Evolutionary conservation across 2,113 vertebrate genomes (phyloP).

Genomic region (Progne subis): DNA sequence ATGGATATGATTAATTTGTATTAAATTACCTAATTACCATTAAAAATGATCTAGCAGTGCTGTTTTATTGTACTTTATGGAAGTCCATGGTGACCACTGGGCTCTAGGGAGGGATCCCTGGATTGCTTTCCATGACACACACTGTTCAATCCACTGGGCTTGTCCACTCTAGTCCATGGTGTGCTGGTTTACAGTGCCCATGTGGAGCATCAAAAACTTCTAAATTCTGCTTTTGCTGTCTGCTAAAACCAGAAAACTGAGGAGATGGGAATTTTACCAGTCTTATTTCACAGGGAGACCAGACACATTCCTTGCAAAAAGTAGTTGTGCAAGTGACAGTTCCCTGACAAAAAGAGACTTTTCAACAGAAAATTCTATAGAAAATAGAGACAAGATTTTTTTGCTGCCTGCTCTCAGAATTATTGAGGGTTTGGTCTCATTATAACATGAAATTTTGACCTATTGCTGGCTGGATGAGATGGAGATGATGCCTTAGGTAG

Average conservation of each 20-base stretch:
- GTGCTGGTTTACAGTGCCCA: not conserved
- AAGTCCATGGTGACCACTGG: not conserved
- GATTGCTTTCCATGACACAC: not conserved
- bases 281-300: not conserved
- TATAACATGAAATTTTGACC: not conserved
- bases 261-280: not conserved
- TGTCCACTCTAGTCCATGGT: not conserved
- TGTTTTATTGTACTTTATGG: not conserved
- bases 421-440: not conserved
- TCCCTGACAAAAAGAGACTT: not conserved
- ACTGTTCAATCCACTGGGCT: accelerated
- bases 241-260: not conserved
- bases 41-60: not conserved
- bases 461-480: not conserved
- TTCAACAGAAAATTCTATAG: not conserved
- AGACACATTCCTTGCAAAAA: not conserved
- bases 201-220: not conserved
- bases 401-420: not conserved
- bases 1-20: not conserved
- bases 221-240: not conserved
- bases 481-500: not conserved
- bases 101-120: not conserved
- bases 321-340: not conserved
- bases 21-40: not conserved
- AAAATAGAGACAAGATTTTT: not conserved